These are phyloP conservation scores for Trichechus manatus DNA, from an alignment of 2,113 vertebrate genomes.

Conservation along the genomic window DNA sequence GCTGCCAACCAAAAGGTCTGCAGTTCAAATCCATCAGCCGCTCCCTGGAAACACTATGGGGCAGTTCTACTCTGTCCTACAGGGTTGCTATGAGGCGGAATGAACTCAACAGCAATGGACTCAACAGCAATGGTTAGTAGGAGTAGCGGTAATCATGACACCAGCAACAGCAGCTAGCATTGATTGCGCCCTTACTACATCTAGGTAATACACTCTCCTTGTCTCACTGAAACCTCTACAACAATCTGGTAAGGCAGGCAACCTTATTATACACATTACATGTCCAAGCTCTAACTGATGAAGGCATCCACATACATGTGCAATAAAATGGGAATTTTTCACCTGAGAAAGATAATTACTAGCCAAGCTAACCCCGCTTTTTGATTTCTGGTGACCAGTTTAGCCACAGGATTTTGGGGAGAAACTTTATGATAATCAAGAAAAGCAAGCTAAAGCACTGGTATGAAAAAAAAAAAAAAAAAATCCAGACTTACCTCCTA, in stretches of 20 bases:
- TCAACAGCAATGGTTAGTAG: not conserved
- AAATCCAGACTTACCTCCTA: not conserved
- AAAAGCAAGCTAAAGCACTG: not conserved
- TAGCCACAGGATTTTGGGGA: not conserved
- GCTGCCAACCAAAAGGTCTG: no score
- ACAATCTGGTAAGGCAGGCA: not conserved
- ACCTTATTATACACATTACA: not conserved
- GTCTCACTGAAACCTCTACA: not conserved
- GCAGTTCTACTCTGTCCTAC: no score
- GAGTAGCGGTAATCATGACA: not conserved
- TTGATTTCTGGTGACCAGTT: not conserved
- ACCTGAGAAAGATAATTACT: not conserved
- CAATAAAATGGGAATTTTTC: not conserved
- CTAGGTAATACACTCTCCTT: not conserved
- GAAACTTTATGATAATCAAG: not conserved
- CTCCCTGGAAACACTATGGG: no score
- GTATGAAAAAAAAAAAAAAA: not conserved
- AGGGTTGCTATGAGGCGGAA: no score
- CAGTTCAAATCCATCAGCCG: no score
- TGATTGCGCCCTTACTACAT: not conserved
- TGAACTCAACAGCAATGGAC: no score
- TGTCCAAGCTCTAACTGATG: not conserved
- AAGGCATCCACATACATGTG: not conserved
- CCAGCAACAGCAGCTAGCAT: not conserved
- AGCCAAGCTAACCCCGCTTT: not conserved